Evolutionary conservation across 2,888 invertebrate species (phyloP), one percentile per base, ranked within the genome.

Genomic region (Macroteleia sp.): DNA sequence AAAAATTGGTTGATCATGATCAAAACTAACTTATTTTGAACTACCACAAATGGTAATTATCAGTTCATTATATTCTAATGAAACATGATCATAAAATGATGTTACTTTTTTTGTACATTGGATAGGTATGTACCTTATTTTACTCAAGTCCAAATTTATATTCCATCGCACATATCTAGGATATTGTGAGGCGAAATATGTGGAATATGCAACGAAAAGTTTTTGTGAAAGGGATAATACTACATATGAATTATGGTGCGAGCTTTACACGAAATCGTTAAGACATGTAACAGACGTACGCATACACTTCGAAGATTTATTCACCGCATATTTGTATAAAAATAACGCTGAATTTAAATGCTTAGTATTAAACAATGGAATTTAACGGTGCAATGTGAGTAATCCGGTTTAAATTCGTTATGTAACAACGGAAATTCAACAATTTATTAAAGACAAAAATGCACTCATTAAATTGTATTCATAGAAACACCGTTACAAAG

Each of bases 151-250:
- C n/a, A n/a, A n/a, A n/a, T n/a, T n/a, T n/a, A n/a, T n/a, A n/a
- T n/a, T n/a, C n/a, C n/a, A n/a, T n/a, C n/a, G n/a, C n/a, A n/a
- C n/a, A n/a, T n/a, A n/a, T 83, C 73, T 79, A 82, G 79, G 70
- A 75, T 70, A 84, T 84, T 86, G 83, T 84, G 83, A 82, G 84
- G 85, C 83, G 85, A 86, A 85, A 85, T 50, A 69, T 61, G 46
- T 64, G 70, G 42, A 70, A 70, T 57, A 57, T 52, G 52, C 64
- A 52, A 61, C 59, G 48, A 66, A 76, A 64, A 64, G 69, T 64
- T 56, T 76, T 70, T 39, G 62, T 32, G 42, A 54, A 64, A 14
- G 42, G 57, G 69, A 69, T 57, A 69, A 75, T 75, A 57, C 56
- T 41, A 20, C 36, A 42, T 34, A 70, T 69, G 61, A 76, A 76